These are phyloP conservation scores for Dendrolimus pini DNA, from an alignment of 2,888 invertebrate genomes.

Conservation along the genomic window DNA sequence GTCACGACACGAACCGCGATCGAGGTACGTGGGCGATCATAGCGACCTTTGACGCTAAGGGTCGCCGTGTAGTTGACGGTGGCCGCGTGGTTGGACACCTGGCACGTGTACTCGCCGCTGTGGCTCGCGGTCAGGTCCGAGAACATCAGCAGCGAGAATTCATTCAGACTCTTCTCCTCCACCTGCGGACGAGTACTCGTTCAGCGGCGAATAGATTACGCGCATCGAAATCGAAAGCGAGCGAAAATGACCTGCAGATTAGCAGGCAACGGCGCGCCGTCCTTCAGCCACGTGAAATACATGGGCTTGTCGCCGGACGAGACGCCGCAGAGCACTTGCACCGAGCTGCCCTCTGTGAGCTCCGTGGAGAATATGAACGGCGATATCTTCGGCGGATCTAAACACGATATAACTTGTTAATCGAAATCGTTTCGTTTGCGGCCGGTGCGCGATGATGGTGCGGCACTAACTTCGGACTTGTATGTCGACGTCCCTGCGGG, in stretches of 20 bases:
- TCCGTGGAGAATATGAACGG: slow-evolving; percentile 90
- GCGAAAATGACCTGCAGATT: slow-evolving; percentile 70
- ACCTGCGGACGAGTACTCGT: slow-evolving; percentile 48
- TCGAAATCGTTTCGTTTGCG: too few relatives aligned
- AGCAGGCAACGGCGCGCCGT: slow-evolving; percentile 77
- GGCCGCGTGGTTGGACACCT: slow-evolving; percentile 82
- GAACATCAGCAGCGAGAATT: slow-evolving; percentile 82
- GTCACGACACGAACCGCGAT: too few relatives aligned
- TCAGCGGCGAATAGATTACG: background rate
- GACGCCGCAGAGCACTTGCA: slow-evolving; percentile 87
- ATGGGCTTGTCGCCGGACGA: slow-evolving; percentile 83
- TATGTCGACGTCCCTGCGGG: slow-evolving; percentile 81
- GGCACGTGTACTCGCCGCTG: slow-evolving; percentile 83
- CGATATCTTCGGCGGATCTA: slow-evolving; percentile 89
- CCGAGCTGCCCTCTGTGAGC: slow-evolving; percentile 87
- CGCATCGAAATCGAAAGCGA: background rate
- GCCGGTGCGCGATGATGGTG: too few relatives aligned
- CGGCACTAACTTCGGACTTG: slow-evolving; percentile 81
- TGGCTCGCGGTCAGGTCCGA: slow-evolving; percentile 80
- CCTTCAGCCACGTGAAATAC: slow-evolving; percentile 82
- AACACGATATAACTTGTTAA: background rate
- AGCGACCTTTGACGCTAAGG: slow-evolving; percentile 80
- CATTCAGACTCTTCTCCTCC: slow-evolving; percentile 81
- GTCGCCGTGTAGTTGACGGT: slow-evolving; percentile 80
- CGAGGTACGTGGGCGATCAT: too few relatives aligned